Evolutionary conservation across 1,140 invertebrate species (phyloP), one percentile per base, ranked within the genome.

Genomic region (Trichonephila inaurata): DNA sequence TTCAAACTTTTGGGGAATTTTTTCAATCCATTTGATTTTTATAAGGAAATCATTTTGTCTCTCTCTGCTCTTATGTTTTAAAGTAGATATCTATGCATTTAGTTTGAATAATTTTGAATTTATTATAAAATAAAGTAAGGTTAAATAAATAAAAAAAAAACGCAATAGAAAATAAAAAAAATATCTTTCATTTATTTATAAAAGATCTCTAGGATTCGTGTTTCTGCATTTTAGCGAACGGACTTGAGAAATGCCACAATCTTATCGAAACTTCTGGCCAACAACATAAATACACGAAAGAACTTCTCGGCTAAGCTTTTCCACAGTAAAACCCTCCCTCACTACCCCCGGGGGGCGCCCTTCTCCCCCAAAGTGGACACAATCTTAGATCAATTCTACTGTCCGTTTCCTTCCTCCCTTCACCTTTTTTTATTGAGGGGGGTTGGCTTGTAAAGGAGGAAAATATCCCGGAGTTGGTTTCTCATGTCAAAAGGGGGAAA

Each of bases 311-410:
- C 18, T 40, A 77, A 77, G 72, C 72, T 77, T 18, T 7, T 33
- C 28, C 16, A 6, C 24, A 28, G 28, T 28, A 28, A 77, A 77
- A 40, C 21, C 60, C 58, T 85, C 40, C 82, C 58, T 60, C 83
- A 60, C 58, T n/a, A 85, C n/a, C 83, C 44, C 33, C 83, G 61
- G 83, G 83, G 83, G 40, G 66, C 51, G 60, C 86, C 62, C 33
- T 33, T 64, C 33, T 66, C 86, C 86, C n/a, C 86, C 61, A 44
- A 88, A 88, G 86, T 88, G 86, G 86, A 88, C 86, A 88, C 51
- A 88, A 88, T 88, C 86, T 88, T 40, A 88, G 86, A 88, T 88
- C 86, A 88, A 88, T 88, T 88, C 86, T 21, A 58, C 51, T 58
- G 82, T 51, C 82, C 18, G 33, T 77, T 40, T 77, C 72, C 28